phyloP scores from a whole-genome alignment of 2,113 vertebrate species.

The Columbina picui region DNA sequence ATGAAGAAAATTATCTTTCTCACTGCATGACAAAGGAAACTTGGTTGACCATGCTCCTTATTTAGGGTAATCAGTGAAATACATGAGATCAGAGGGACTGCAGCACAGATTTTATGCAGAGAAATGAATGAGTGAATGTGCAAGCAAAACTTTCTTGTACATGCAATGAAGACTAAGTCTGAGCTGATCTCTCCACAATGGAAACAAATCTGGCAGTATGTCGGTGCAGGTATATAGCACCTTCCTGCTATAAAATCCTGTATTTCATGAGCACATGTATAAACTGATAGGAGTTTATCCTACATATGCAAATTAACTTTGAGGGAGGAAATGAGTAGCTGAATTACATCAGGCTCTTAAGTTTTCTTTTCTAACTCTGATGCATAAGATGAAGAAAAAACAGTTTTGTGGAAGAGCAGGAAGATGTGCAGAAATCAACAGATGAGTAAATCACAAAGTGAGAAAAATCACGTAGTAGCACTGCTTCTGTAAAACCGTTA shows the following conservation, averaged over 20 bases:
- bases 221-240: neutral
- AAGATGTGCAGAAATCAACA: conserved; percentile 31
- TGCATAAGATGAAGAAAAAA: neutral
- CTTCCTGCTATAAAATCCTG: neutral
- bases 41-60: neutral
- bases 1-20: neutral
- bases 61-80: neutral
- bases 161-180: neutral
- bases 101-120: neutral
- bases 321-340: neutral
- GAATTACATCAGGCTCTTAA: neutral
- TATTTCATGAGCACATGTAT: neutral
- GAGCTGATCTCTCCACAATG: neutral
- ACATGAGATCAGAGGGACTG: neutral
- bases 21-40: neutral
- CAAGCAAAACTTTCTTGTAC: neutral
- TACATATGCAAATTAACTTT: neutral
- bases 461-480: neutral
- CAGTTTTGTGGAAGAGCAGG: neutral
- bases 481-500: conserved; percentile 14
- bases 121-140: neutral
- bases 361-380: neutral
- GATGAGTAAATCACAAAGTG: neutral
- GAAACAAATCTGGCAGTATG: neutral
- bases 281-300: neutral